Evolutionary conservation across 2,888 invertebrate species (phyloP).

Genomic region (Ectemnius continuus): DNA sequence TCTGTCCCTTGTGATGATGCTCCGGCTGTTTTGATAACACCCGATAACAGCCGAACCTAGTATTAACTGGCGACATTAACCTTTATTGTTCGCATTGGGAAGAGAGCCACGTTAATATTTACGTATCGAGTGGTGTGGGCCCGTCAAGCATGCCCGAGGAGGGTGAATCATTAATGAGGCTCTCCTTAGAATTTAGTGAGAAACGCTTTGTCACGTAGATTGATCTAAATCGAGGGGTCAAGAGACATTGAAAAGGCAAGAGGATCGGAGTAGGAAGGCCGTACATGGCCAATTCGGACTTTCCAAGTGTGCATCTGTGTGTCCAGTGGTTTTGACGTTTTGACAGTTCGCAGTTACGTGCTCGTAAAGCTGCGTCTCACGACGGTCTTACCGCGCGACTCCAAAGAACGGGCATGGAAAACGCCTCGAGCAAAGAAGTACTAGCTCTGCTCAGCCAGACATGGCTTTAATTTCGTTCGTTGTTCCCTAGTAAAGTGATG

Average conservation of each 20-base stretch:
- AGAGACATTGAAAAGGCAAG: neutral
- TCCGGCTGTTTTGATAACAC: neutral
- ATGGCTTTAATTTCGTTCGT: neutral
- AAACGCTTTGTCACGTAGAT: conserved; percentile 9
- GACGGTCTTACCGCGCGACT: neutral
- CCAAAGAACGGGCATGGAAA: conserved; percentile 52
- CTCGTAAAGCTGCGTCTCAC: neutral
- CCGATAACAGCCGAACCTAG: conserved; percentile 18
- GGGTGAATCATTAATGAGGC: conserved; percentile 10
- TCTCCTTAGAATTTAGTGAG: conserved; percentile 8
- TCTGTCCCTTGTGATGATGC: no score
- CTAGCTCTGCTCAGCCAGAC: neutral
- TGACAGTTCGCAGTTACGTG: conserved; percentile 43
- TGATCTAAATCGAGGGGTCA: conserved; percentile 8
- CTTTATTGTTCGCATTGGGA: conserved; percentile 19
- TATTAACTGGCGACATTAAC: conserved; percentile 27
- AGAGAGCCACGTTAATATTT: conserved; percentile 33
- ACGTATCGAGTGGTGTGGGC: conserved; percentile 5
- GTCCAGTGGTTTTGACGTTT: conserved; percentile 14
- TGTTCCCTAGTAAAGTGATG: neutral
- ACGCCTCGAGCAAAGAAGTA: conserved; percentile 59
- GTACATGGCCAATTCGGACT: conserved; percentile 2
- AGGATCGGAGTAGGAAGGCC: neutral
- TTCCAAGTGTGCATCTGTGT: neutral
- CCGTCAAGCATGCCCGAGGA: conserved; percentile 6